phyloP scores from a whole-genome alignment of 2,888 invertebrate genomes.

The Diarsia dahlii region DNA sequence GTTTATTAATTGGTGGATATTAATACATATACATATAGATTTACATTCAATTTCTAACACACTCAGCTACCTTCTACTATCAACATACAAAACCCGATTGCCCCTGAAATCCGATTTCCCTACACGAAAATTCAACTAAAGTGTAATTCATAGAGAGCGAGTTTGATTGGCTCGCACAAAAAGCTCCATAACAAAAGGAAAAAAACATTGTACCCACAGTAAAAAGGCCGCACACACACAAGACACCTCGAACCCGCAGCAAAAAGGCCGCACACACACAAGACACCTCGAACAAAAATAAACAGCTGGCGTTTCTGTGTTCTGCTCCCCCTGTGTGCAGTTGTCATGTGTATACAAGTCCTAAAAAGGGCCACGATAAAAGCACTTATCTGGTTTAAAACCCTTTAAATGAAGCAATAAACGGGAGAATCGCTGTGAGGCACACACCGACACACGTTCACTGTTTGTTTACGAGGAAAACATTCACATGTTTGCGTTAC shows the following conservation, averaged over 20 bases:
- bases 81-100: neutral
- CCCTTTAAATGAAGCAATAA: slow-evolving; percentile 87
- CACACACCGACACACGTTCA: slow-evolving; percentile 60
- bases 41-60: too few species aligned
- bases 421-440: slow-evolving; percentile 69
- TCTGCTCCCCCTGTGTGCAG: slow-evolving; percentile 55
- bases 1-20: too few species aligned
- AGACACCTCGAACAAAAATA: slow-evolving; percentile 58
- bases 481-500: slow-evolving; percentile 53
- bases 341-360: slow-evolving; percentile 73
- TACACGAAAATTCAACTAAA: slow-evolving; percentile 27
- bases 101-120: slow-evolving; percentile 2
- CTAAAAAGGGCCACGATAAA: slow-evolving; percentile 79
- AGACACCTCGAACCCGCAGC: neutral
- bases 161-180: slow-evolving; percentile 54
- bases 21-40: too few species aligned
- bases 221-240: too few species aligned
- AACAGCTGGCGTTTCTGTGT: slow-evolving; percentile 50
- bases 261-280: slow-evolving; percentile 49
- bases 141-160: slow-evolving; percentile 41
- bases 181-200: slow-evolving; percentile 28
- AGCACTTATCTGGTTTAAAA: slow-evolving; percentile 85
- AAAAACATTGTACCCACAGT: slow-evolving; percentile 6
- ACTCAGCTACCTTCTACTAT: neutral
- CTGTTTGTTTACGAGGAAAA: slow-evolving; percentile 67